A percentile compares a stretch with the other conserved stretches of the same genome.
phyloP scores from a whole-genome alignment of 2,113 vertebrate genomes.

The Parus major region DNA sequence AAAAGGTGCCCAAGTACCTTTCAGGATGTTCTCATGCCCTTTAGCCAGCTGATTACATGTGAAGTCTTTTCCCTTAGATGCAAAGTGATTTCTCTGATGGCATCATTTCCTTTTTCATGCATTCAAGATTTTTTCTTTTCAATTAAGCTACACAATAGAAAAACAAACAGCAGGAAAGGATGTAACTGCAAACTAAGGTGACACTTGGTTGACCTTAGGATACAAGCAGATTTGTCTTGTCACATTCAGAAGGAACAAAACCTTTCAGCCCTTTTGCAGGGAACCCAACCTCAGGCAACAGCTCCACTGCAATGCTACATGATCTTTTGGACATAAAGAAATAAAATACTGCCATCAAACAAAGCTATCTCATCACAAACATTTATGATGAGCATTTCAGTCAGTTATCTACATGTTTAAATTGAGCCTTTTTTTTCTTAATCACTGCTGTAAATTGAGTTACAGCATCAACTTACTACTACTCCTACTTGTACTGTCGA shows the following conservation, averaged over 20 bases:
- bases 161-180: conserved; percentile 45
- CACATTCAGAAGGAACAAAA: background rate
- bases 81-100: conserved; percentile 2
- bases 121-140: background rate
- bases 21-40: conserved; percentile 50
- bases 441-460: background rate
- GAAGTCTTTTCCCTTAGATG: background rate
- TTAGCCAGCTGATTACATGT: background rate
- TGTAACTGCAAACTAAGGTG: background rate
- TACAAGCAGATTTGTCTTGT: background rate
- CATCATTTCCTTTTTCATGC: conserved; percentile 41
- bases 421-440: background rate
- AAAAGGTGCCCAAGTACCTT: conserved; percentile 1
- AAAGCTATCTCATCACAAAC: background rate
- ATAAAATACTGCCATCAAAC: background rate
- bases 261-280: background rate
- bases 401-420: background rate
- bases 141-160: conserved; percentile 46
- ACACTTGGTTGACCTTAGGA: conserved; percentile 41
- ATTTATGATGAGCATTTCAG: background rate
- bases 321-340: background rate
- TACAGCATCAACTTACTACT: background rate
- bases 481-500: background rate
- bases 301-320: background rate
- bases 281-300: background rate